phyloP scores from a whole-genome alignment of 1,140 invertebrate species.

The Heterodera schachtii region DNA sequence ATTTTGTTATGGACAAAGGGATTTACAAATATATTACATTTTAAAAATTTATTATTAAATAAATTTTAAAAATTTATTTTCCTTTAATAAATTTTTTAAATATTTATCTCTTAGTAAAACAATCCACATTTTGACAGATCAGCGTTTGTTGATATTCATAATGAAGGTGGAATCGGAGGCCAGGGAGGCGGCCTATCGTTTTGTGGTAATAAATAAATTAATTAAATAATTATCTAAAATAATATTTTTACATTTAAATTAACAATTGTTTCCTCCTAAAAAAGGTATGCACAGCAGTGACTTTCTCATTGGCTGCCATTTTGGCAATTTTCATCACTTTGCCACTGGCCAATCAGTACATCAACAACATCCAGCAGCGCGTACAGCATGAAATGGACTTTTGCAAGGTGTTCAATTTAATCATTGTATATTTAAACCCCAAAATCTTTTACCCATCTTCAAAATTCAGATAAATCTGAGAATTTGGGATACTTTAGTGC shows the following conservation, averaged over 20 bases:
- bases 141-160: neutral
- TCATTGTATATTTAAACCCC: too few species aligned
- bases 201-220: slow-evolving; percentile 38
- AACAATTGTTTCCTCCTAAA: neutral
- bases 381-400: slow-evolving; percentile 65
- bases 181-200: slow-evolving; percentile 57
- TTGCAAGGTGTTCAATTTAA: slow-evolving; percentile 54
- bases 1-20: too few species aligned
- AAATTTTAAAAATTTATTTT: too few species aligned
- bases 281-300: slow-evolving; percentile 52
- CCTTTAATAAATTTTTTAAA: too few species aligned
- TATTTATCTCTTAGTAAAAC: too few species aligned
- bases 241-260: too few species aligned
- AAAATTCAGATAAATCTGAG: neutral
- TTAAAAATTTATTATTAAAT: too few species aligned
- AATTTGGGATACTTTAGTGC: slow-evolving; percentile 28
- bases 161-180: slow-evolving; percentile 25
- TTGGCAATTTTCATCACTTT: slow-evolving; percentile 63
- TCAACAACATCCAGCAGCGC: slow-evolving; percentile 60
- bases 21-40: too few species aligned
- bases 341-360: slow-evolving; percentile 64
- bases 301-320: slow-evolving; percentile 61
- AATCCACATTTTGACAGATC: too few species aligned
- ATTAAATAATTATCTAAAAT: too few species aligned
- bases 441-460: too few species aligned